Percentiles rank a stretch among this genome's conserved stretches.
Evolutionary conservation across 1,140 invertebrate genomes (phyloP).

Genomic region (Dufourea novaeangliae): DNA sequence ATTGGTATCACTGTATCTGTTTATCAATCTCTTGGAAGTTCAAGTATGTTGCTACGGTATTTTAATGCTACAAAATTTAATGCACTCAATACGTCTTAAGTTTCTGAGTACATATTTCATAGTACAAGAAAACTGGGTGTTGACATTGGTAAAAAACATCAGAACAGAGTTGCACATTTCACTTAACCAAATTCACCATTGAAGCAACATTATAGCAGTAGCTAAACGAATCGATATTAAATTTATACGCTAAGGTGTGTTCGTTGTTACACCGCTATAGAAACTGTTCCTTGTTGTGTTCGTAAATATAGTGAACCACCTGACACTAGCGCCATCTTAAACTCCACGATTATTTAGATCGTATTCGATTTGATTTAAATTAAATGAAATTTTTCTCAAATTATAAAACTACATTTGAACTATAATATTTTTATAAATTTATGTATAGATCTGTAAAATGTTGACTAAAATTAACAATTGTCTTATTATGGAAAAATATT

Average conservation of each 20-base stretch:
- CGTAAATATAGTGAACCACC: not conserved
- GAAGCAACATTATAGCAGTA: not conserved
- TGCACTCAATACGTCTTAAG: not conserved
- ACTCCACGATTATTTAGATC: not conserved
- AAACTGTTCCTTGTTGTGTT: not conserved
- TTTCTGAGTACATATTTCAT: not conserved
- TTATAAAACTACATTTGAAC: no score
- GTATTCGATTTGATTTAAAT: no score
- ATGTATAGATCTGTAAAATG: no score
- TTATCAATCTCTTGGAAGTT: not conserved
- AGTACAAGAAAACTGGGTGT: not conserved
- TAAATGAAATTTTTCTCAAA: no score
- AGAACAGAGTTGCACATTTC: not conserved
- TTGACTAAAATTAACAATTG: no score
- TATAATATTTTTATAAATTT: no score
- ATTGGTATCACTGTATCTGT: constrained; percentile 9
- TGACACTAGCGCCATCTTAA: not conserved
- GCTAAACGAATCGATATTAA: not conserved
- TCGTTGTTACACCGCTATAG: not conserved
- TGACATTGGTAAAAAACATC: not conserved
- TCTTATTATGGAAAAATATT: no score
- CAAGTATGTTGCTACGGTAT: not conserved
- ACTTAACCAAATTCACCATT: not conserved
- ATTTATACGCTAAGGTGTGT: not conserved
- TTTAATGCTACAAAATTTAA: not conserved